These are phyloP conservation scores for Plectrocnemia conspersa DNA, from an alignment of 1,140 invertebrate genomes.

Conservation along the genomic window DNA sequence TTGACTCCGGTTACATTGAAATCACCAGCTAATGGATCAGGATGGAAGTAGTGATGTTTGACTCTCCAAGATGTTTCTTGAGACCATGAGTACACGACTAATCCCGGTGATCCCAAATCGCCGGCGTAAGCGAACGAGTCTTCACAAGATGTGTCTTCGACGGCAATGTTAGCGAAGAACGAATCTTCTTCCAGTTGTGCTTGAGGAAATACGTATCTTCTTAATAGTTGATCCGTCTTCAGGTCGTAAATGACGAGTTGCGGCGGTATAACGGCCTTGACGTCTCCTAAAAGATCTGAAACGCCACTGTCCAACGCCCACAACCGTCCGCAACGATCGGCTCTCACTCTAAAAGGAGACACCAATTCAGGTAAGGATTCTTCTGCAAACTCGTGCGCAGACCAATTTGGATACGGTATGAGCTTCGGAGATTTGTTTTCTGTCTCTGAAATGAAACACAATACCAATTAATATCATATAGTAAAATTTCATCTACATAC, in stretches of 20 bases:
- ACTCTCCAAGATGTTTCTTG: constrained; percentile 63
- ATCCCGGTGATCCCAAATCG: constrained; percentile 59
- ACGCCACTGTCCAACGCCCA: constrained; percentile 74
- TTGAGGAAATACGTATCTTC: constrained; percentile 58
- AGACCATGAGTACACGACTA: constrained; percentile 68
- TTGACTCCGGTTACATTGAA: constrained; percentile 66
- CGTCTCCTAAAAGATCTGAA: constrained; percentile 55
- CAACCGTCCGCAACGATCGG: constrained; percentile 67
- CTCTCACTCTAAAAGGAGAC: constrained; percentile 66
- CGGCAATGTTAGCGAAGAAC: constrained; percentile 70
- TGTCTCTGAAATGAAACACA: constrained; percentile 53
- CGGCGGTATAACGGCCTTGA: constrained; percentile 49
- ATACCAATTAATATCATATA: no score
- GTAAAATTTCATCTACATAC: no score
- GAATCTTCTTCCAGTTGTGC: constrained; percentile 63
- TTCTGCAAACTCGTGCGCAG: constrained; percentile 54
- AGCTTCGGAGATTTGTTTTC: constrained; percentile 60
- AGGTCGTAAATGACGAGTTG: constrained; percentile 69
- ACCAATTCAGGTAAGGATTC: constrained; percentile 61
- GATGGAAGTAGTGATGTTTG: constrained; percentile 65
- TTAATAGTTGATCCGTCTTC: constrained; percentile 62
- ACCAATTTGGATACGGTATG: constrained; percentile 71
- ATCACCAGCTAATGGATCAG: constrained; percentile 62
- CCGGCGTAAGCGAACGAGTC: constrained; percentile 63
- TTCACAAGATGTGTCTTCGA: constrained; percentile 64